Percentiles rank a stretch among this genome's conserved stretches.
Evolutionary conservation across 2,797 vertebrate genomes (phyloP).

Genomic region (Anas bahamensis): DNA sequence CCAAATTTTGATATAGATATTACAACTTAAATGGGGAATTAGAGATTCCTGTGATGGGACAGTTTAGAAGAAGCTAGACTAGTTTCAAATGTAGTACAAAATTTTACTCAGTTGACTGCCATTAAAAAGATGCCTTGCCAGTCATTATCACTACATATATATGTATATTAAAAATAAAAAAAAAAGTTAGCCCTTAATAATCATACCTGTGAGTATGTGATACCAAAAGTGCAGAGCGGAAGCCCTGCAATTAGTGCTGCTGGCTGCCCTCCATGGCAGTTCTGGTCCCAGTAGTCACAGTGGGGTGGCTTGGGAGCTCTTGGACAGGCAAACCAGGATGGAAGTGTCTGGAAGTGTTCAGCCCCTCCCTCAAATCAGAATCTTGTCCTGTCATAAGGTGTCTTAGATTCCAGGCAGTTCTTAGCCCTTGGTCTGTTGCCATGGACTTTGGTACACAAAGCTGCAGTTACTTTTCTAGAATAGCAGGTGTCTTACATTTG

Average conservation of each 20-base stretch:
- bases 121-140: no score
- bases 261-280: rapidly evolving
- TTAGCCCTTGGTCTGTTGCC: not conserved
- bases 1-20: not conserved
- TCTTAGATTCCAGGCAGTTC: not conserved
- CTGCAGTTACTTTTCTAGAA: not conserved
- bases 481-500: not conserved
- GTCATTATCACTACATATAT: no score
- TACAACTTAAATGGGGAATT: no score
- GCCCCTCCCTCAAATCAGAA: not conserved
- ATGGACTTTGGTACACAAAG: not conserved
- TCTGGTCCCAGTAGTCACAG: not conserved
- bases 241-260: not conserved
- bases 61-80: not conserved
- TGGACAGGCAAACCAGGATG: not conserved
- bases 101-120: not conserved
- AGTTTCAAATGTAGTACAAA: not conserved
- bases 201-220: rapidly evolving
- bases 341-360: not conserved
- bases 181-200: no score
- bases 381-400: not conserved
- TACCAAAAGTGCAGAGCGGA: not conserved
- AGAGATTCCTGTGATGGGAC: no score
- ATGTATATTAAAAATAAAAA: no score
- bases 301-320: not conserved